phyloP scores from a whole-genome alignment of 2,888 invertebrate species.

The Dicyrtomina minuta region DNA sequence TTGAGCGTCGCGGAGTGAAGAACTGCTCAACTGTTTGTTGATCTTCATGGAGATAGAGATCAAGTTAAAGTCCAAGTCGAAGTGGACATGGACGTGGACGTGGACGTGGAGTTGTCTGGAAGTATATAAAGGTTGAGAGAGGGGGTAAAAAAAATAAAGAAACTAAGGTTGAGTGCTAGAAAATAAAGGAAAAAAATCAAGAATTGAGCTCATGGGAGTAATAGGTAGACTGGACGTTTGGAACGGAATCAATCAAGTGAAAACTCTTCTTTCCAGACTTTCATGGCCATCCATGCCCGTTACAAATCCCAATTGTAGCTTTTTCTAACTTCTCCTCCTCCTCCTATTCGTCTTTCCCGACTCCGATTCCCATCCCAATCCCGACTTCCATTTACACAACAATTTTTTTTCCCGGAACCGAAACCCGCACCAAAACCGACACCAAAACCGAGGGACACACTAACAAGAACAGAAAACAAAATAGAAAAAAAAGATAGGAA shows the following conservation, averaged over 20 bases:
- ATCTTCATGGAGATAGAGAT: too few species aligned
- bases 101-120: too few species aligned
- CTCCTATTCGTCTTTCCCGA: background rate
- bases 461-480: too few species aligned
- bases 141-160: slow-evolving; percentile 9
- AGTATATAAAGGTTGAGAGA: background rate
- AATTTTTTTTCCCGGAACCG: background rate
- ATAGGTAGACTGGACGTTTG: slow-evolving; percentile 21
- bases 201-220: slow-evolving; percentile 22
- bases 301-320: slow-evolving; percentile 31
- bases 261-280: slow-evolving; percentile 16
- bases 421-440: background rate
- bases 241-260: slow-evolving; percentile 30
- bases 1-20: too few species aligned
- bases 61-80: too few species aligned
- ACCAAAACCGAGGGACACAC: too few species aligned
- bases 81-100: too few species aligned
- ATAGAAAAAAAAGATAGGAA: background rate
- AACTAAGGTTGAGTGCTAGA: background rate
- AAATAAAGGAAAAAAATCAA: slow-evolving; percentile 13
- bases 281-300: slow-evolving; percentile 13
- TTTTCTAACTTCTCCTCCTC: background rate
- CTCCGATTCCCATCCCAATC: background rate
- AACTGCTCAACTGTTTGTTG: too few species aligned
- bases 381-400: background rate